Base-by-base conservation (phyloP, 2,113 vertebrate genomes). In the Otus sunia region DNA sequence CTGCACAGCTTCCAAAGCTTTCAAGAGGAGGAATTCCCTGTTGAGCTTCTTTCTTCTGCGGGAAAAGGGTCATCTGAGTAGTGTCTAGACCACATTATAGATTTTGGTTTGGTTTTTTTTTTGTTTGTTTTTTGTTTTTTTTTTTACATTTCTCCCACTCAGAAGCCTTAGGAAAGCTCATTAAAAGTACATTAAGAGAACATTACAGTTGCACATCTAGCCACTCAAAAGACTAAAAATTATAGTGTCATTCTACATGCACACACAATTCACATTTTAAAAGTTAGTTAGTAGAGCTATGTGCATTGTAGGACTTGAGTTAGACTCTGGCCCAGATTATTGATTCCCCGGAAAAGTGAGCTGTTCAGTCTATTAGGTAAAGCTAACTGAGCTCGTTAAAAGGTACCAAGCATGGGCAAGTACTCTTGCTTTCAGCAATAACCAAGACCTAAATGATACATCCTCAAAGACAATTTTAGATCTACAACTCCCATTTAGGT, bases 151-250 rank as follows among this genome's bases (percentile, higher is more conserved):
- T 92, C 90, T 80, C 73, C 86, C 91, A 81, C 94, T 92, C 85
- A 73, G 63, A 93, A 90, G 64, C 64, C 72, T 83, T 91, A 91
- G 86, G 73, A 96, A 95, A 96, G 73, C 60, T 91, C 92, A 96
- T 96, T 86, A 96, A 96, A 96, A 92, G 91, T 93, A 87, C 79
- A 97, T 97, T 94, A 95, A 94, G 72, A 50, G 79, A 89, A 87
- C 86, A 94, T 94, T 94, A 81, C 87, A 91, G 69, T 75, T 94
- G 86, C 76, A 75, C 82, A 92, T 90, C 86, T 66, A 95, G 82
- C 79, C 94, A 88, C 55, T 88, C 90, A 95, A 81, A 96, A 94
- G 63, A 64, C 68, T 90, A 90, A 78, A 92, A 93, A 96, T 96
- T 77, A 94, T 92, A 96, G 94, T 92, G 50, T 62, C 75, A 78